Evolutionary conservation across 1,140 invertebrate genomes (phyloP).

Genomic region (Sweltsa coloradensis): DNA sequence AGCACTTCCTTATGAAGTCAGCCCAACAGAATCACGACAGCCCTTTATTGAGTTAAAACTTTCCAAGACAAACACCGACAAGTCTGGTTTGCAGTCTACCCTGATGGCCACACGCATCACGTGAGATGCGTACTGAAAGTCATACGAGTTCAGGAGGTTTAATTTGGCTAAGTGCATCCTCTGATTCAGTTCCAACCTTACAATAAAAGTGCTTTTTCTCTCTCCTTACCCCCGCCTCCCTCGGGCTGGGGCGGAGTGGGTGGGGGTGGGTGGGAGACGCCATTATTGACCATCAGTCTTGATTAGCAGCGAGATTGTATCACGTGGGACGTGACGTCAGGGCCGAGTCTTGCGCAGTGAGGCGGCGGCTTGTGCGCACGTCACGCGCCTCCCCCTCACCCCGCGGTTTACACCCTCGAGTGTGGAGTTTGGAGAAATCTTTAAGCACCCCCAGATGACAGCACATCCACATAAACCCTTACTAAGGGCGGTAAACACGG

Average conservation of each 20-base stretch:
- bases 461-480: no score
- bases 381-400: neutral
- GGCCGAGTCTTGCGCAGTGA: neutral
- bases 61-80: neutral
- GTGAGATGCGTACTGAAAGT: neutral
- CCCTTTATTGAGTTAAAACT: neutral
- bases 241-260: no score
- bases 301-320: constrained; percentile 7
- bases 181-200: constrained; percentile 8
- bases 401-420: neutral
- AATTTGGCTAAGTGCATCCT: constrained; percentile 5
- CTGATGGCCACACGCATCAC: neutral
- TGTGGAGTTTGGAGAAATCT: no score
- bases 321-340: neutral
- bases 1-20: neutral
- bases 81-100: neutral
- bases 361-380: neutral
- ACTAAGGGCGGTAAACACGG: no score
- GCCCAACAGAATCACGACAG: neutral
- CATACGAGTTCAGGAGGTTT: neutral
- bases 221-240: neutral
- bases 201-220: constrained; percentile 2
- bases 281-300: constrained; percentile 14
- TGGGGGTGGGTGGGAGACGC: no score
- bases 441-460: no score